phyloP scores from a whole-genome alignment of 2,888 invertebrate species.

The Heliconius ismenius region DNA sequence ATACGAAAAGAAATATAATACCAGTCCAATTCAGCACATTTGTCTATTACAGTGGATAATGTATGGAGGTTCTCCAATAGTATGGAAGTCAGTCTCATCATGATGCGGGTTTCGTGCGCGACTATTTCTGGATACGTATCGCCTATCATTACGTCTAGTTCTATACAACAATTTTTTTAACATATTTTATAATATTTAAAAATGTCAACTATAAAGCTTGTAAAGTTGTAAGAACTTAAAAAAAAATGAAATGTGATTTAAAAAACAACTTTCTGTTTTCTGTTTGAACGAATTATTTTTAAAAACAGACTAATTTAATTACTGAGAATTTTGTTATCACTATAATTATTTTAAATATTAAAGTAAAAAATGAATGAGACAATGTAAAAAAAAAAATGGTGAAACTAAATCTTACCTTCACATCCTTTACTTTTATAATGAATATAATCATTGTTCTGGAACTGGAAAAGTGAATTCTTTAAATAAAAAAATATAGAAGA shows the following conservation, averaged over 20 bases:
- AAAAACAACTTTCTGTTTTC: too few species aligned
- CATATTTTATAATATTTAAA: too few species aligned
- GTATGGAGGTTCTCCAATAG: slow-evolving; percentile 82
- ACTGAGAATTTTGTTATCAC: neutral
- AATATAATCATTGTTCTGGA: slow-evolving; percentile 83
- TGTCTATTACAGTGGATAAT: slow-evolving; percentile 81
- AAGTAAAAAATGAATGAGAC: neutral
- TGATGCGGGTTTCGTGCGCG: slow-evolving; percentile 89
- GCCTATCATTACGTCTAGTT: slow-evolving; percentile 89
- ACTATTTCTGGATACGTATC: slow-evolving; percentile 90
- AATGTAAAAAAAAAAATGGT: neutral
- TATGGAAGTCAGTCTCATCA: slow-evolving; percentile 84
- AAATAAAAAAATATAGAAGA: too few species aligned
- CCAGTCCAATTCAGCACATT: slow-evolving; percentile 87
- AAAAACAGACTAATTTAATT: too few species aligned
- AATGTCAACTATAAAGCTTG: too few species aligned
- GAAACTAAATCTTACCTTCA: slow-evolving; percentile 70
- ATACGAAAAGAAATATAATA: slow-evolving; percentile 52
- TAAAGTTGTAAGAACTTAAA: too few species aligned
- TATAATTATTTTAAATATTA: neutral
- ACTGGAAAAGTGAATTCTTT: slow-evolving; percentile 65
- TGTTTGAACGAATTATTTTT: too few species aligned
- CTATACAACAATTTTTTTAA: slow-evolving; percentile 58
- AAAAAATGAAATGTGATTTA: too few species aligned
- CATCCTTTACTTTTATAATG: slow-evolving; percentile 88